phyloP scores from a whole-genome alignment of 2,888 invertebrate genomes.

The Caenorhabditis sp. region DNA sequence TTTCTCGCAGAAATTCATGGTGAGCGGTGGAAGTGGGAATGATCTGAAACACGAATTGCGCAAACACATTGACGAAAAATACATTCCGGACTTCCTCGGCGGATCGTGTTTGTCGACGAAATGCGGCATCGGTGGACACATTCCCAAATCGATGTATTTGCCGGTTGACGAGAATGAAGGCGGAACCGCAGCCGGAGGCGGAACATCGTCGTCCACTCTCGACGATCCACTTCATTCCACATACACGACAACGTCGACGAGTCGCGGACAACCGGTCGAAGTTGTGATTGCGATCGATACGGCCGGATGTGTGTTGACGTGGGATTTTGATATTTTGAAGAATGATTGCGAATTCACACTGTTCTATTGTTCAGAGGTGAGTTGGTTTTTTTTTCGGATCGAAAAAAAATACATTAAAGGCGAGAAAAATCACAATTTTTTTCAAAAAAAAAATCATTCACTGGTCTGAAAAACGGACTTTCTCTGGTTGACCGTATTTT shows the following conservation, averaged over 20 bases:
- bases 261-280: constrained; percentile 73
- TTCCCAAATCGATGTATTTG: constrained; percentile 86
- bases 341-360: constrained; percentile 83
- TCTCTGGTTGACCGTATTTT: too few relatives aligned
- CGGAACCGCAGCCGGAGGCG: constrained; percentile 73
- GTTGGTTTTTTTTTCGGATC: too few relatives aligned
- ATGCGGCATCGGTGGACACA: constrained; percentile 79
- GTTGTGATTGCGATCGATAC: constrained; percentile 81
- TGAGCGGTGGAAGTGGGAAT: constrained; percentile 78
- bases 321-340: constrained; percentile 93
- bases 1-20: constrained; percentile 73
- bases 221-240: constrained; percentile 72
- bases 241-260: constrained; percentile 72
- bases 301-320: constrained; percentile 87
- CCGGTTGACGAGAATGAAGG: constrained; percentile 74
- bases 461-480: too few relatives aligned
- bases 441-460: too few relatives aligned
- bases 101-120: constrained; percentile 76
- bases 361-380: constrained; percentile 55
- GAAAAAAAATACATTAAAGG: not conserved
- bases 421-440: too few relatives aligned
- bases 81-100: constrained; percentile 85
- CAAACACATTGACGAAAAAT: constrained; percentile 85
- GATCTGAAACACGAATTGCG: constrained; percentile 79
- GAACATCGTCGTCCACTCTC: constrained; percentile 63